Evolutionary conservation across 1,140 invertebrate species (phyloP), one percentile per base, ranked within the genome.

Genomic region (Tetranychus cinnabarinus): DNA sequence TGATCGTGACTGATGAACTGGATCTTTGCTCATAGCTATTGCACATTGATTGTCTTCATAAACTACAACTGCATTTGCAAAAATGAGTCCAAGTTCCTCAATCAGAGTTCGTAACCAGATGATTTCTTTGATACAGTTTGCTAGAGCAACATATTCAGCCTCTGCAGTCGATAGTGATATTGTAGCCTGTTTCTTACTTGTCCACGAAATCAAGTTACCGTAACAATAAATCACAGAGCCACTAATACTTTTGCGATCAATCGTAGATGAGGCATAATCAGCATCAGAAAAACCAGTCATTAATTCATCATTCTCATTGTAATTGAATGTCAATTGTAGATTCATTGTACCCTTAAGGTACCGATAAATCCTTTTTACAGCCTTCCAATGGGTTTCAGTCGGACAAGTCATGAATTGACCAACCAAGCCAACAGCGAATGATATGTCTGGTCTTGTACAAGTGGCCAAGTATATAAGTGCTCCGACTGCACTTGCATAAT

Each of bases 1-100:
- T 0, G 71, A 70, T 58, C 72, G 64, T 42, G 65, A 61, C 54
- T 75, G 72, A 50, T 71, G 71, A 47, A 70, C 67, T 6, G 70
- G 68, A 66, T 72, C 73, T 56, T 72, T 63, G 34, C 66, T 65
- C 3, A 72, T 58, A 47, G 58, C 66, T 36, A 71, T 66, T 15
- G 69, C 67, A 59, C 66, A 64, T 39, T 65, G 59, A 65, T 72
- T 73, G 56, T 72, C 70, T 37, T 71, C 65, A 52, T 58, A 52
- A 1, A 63, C 34, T 13, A 23, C 35, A 33, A 58, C 42, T 0
- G 23, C 10, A 39, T 34, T 36, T 6, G 39, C 36, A 13, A 61
- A 13, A 15, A 45, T n/a, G 2, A 61, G 4, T 12, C 4, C 4
- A 8, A 58, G 50, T 46, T 36, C 57, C n/a, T 37, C 4, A 42